Base-by-base conservation (phyloP, 2,797 vertebrate genomes). In the Poecilia wingei region DNA sequence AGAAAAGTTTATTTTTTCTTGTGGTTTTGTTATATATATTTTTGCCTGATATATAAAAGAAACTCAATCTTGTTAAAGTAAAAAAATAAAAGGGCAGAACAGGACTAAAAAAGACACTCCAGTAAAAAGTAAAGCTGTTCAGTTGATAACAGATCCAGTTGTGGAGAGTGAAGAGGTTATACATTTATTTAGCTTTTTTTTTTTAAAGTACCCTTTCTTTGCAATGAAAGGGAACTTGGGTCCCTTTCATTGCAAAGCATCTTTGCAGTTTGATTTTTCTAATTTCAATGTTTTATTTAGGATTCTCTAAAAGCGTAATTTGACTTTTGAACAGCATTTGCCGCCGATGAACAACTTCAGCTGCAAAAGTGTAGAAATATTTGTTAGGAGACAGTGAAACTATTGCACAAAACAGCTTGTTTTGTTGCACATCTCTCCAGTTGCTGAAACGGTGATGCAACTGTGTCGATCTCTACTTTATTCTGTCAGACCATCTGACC, bases 131-230 rank as follows among this genome's bases (percentile, higher is more conserved):
- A 69, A 69, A 25, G 66, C 22, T 43, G 39, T 69, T 14, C 66
- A 79, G 89, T 90, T 81, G 79, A 89, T 89, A 89, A 82, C 47
- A 61, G 74, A 79, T 81, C 82, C 78, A 74, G 79, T 82, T 83
- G 86, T 82, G 36, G 73, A 78, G 72, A 71, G 55, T 80, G 74
- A 80, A 28, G 53, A 61, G 74, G 72, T 66, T 72, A 72, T 79
- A 61, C 86, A 74, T 79, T 82, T 88, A 1, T 81, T 77, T 22
- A 77, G 73, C 53, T 81, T 43, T 46, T 75, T 79, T 31, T 16
- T 14, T 1, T 59, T 8, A 39, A 49, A 46, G 45, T 5, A 47
- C 14, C 4, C 18, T 9, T 81, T 74, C 41, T 76, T 10, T 13
- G 22, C 75, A 59, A 2, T 8, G 7, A 22, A 51, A 51, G 49